These are phyloP conservation scores for Gryllus longicercus DNA, from an alignment of 2,888 invertebrate genomes.

Conservation along the genomic window DNA sequence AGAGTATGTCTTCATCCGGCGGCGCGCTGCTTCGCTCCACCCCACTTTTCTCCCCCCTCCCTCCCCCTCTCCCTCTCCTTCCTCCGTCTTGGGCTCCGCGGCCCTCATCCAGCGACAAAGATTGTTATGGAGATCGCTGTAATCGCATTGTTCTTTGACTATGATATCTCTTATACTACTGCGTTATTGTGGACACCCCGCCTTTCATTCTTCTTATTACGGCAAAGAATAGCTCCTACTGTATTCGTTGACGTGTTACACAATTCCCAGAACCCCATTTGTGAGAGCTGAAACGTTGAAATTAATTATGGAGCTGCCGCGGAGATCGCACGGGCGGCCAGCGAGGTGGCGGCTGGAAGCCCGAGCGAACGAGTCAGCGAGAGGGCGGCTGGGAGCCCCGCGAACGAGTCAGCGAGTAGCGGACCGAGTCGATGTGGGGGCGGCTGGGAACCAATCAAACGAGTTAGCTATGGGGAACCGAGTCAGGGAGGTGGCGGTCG, in stretches of 20 bases:
- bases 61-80: background rate
- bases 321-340: background rate
- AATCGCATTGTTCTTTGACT: conserved; percentile 2
- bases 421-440: background rate
- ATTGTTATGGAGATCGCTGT: background rate
- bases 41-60: no score
- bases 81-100: background rate
- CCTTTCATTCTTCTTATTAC: background rate
- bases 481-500: background rate
- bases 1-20: background rate
- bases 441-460: background rate
- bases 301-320: background rate
- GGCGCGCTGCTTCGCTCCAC: no score
- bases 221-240: conserved; percentile 1
- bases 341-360: background rate
- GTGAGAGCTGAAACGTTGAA: conserved; percentile 17
- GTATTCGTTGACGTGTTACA: conserved; percentile 17
- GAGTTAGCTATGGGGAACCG: no score
- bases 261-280: background rate
- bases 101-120: background rate
- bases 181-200: background rate
- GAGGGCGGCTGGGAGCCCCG: background rate
- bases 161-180: conserved; percentile 7
- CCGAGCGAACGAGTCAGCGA: background rate
- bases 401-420: background rate